Conservation (phyloP, 2,113 vertebrate genomes). For the Megalops atlanticus region DNA sequence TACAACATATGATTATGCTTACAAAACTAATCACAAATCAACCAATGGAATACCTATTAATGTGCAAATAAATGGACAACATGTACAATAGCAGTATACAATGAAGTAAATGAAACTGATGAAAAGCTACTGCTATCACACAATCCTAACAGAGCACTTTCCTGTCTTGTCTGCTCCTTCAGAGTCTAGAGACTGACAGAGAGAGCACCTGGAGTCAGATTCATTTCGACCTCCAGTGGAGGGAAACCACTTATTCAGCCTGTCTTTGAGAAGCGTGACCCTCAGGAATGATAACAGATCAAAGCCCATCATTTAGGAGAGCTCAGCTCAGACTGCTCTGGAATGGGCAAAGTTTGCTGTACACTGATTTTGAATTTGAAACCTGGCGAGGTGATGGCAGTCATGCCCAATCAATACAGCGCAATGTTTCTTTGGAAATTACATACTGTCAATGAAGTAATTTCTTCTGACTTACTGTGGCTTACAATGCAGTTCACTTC, state of each 20-base stretch:
- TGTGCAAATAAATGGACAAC: background rate
- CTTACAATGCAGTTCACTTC: background rate
- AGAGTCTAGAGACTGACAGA: background rate
- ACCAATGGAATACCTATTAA: background rate
- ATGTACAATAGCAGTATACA: background rate
- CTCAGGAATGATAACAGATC: conserved; percentile 71
- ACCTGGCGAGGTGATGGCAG: conserved; percentile 3
- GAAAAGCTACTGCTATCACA: background rate
- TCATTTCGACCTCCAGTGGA: conserved; percentile 80
- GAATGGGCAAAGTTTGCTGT: conserved; percentile 34
- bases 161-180: background rate
- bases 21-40: too few species aligned
- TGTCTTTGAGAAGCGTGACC: conserved; percentile 58
- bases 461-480: conserved; percentile 7
- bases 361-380: conserved; percentile 3
- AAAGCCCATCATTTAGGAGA: conserved; percentile 55
- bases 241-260: conserved; percentile 74
- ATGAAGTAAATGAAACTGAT: background rate
- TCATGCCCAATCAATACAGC: conserved; percentile 22
- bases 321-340: conserved; percentile 51
- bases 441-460: background rate
- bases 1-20: too few species aligned
- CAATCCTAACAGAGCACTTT: background rate
- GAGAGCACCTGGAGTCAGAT: conserved; percentile 60
- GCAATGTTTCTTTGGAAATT: background rate